Percentiles rank a stretch among this genome's conserved stretches.
These are phyloP conservation scores for Chrysotoxum bicinctum DNA, from an alignment of 2,888 invertebrate genomes.

Conservation along the genomic window DNA sequence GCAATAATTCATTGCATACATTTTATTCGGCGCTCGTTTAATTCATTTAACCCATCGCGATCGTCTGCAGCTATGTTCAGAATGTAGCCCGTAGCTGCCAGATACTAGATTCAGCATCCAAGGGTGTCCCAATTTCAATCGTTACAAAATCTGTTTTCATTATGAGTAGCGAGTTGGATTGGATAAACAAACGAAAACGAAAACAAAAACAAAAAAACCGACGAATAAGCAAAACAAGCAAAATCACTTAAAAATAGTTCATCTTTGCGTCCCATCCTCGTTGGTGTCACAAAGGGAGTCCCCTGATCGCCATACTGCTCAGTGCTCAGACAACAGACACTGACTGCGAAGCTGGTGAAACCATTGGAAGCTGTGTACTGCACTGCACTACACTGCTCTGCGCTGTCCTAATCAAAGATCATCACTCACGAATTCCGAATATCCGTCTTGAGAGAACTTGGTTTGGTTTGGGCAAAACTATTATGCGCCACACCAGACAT, in stretches of 20 bases:
- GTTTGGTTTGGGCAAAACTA: conserved; percentile 46
- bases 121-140: conserved; percentile 72
- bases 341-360: conserved; percentile 7
- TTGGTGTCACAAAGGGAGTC: conserved; percentile 62
- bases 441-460: conserved; percentile 53
- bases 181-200: neutral
- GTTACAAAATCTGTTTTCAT: conserved; percentile 71
- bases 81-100: conserved; percentile 16
- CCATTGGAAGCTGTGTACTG: conserved; percentile 13
- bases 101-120: conserved; percentile 51
- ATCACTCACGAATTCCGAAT: conserved; percentile 71
- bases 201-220: neutral
- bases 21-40: conserved; percentile 68
- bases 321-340: neutral
- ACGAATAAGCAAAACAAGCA: conserved; percentile 25
- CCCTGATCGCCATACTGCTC: conserved; percentile 9
- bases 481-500: neutral
- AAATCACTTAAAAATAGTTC: conserved; percentile 72
- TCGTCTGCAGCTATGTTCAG: conserved; percentile 29
- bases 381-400: conserved; percentile 5
- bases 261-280: conserved; percentile 40
- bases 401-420: conserved; percentile 71
- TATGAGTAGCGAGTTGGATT: conserved; percentile 49
- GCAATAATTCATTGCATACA: conserved; percentile 71
- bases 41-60: conserved; percentile 67